A percentile compares a stretch with the other conserved stretches of the same genome.
Evolutionary conservation across 2,888 invertebrate species (phyloP).

Genomic region (Leptogaster cylindrica): DNA sequence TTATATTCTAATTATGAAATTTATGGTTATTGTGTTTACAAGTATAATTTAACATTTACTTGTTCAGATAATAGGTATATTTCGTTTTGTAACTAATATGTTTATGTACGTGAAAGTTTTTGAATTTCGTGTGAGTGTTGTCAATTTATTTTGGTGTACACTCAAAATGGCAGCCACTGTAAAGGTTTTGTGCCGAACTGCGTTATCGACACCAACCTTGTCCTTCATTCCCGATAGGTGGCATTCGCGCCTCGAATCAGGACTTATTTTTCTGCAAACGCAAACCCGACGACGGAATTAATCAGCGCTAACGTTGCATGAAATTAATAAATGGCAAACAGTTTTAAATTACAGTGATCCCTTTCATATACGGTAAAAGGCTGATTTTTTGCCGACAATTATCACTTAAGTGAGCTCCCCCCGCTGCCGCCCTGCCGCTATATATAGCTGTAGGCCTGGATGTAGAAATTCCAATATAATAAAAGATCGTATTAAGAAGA

Average conservation of each 20-base stretch:
- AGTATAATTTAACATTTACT: neutral
- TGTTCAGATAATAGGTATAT: neutral
- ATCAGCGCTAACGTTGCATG: conserved; percentile 38
- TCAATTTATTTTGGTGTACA: neutral
- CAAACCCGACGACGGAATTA: conserved; percentile 6
- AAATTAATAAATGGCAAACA: conserved; percentile 34
- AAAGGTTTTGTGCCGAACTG: neutral
- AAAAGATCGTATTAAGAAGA: conserved; percentile 60
- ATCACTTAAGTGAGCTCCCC: conserved; percentile 12
- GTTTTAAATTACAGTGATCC: conserved; percentile 33
- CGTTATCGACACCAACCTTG: conserved; percentile 15
- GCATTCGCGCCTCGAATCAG: neutral
- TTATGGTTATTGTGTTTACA: too few species aligned
- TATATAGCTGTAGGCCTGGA: conserved; percentile 15
- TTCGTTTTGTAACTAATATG: too few species aligned
- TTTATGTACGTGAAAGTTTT: neutral
- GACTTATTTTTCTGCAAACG: neutral
- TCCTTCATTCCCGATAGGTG: conserved; percentile 29
- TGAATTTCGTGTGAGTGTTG: neutral
- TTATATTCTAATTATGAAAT: too few species aligned
- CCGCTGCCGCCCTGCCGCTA: conserved; percentile 4
- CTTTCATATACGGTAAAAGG: conserved; percentile 25
- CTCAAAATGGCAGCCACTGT: conserved; percentile 17
- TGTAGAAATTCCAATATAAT: conserved; percentile 58
- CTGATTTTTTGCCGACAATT: conserved; percentile 24